Evolutionary conservation across 2,113 vertebrate species (phyloP).

Genomic region (Illadopsis cleaveri): DNA sequence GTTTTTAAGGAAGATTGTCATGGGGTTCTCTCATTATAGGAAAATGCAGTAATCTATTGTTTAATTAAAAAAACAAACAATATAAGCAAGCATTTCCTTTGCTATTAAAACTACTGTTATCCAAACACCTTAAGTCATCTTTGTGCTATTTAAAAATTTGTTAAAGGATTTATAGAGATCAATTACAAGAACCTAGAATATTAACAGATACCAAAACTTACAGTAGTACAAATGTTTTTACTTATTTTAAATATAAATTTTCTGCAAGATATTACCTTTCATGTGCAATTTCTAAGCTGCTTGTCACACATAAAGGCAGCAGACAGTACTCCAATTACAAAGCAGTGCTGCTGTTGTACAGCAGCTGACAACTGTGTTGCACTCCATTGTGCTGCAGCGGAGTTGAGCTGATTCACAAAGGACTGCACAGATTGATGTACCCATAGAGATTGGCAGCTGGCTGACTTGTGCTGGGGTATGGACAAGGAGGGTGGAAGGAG

Average conservation of each 20-base stretch:
- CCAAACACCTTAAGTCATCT: neutral
- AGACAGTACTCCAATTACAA: neutral
- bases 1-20: neutral
- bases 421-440: neutral
- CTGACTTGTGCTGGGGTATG: neutral
- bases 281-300: neutral
- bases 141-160: neutral
- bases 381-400: neutral
- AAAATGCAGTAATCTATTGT: neutral
- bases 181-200: slow-evolving; percentile 2
- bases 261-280: neutral
- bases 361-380: neutral
- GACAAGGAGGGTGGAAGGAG: neutral
- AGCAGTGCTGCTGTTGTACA: neutral
- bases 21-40: neutral
- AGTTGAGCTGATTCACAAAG: neutral
- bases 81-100: neutral
- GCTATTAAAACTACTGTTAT: neutral
- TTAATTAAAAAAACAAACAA: neutral
- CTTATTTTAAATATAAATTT: neutral
- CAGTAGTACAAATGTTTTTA: neutral
- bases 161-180: neutral
- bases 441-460: neutral
- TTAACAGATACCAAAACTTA: slow-evolving; percentile 8
- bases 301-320: neutral